A percentile compares a stretch with the other conserved stretches of the same genome.
Evolutionary conservation across 2,888 invertebrate genomes (phyloP).

Genomic region (Saturnia pavonia): DNA sequence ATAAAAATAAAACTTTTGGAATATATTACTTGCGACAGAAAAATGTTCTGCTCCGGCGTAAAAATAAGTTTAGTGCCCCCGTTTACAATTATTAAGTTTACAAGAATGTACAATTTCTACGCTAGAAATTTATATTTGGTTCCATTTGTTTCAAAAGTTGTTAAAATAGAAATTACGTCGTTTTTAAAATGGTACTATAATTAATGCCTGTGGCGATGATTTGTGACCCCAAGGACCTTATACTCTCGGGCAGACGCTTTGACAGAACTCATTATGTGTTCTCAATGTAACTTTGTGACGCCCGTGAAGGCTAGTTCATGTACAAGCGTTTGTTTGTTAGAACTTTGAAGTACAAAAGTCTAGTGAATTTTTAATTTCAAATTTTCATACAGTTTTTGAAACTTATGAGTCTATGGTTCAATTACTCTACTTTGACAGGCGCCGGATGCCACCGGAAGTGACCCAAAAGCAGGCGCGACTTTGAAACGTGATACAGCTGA

Average conservation of each 20-base stretch:
- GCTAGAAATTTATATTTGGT: not conserved
- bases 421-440: slow-evolving; percentile 35
- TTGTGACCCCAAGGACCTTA: not conserved
- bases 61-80: too few species aligned
- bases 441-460: slow-evolving; percentile 58
- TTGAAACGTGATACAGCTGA: slow-evolving; percentile 32
- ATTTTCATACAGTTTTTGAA: not conserved
- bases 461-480: slow-evolving; percentile 58
- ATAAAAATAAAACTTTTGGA: too few species aligned
- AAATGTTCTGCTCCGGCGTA: too few species aligned
- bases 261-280: not conserved
- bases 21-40: too few species aligned
- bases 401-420: slow-evolving; percentile 22
- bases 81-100: not conserved
- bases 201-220: not conserved
- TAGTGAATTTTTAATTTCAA: not conserved
- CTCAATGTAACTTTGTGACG: not conserved
- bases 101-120: not conserved
- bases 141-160: too few species aligned
- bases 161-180: too few species aligned
- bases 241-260: not conserved
- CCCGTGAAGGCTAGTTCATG: not conserved
- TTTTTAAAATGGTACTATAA: too few species aligned
- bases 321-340: not conserved
- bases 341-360: not conserved